Evolutionary conservation across 2,797 vertebrate species (phyloP), one percentile per base, ranked within the genome.

Genomic region (Cyclopterus lumpus): DNA sequence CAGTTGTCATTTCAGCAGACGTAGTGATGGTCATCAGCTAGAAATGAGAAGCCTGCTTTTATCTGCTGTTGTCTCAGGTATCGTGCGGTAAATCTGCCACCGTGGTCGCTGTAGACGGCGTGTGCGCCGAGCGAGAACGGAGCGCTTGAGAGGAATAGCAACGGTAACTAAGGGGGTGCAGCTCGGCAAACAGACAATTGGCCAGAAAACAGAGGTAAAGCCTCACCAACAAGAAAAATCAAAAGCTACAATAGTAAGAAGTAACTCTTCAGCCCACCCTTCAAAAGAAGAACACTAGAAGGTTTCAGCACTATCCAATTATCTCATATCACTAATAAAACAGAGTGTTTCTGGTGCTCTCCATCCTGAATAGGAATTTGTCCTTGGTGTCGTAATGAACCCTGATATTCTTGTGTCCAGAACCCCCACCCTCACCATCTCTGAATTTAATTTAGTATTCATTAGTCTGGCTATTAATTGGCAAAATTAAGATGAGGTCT

Each of bases 301-400:
- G 18, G 18, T 51, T 74, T 1, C 42, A 51, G 30, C 32, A 22
- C 58, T 62, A 59, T 71, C 58, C 34, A 77, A 76, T 67, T 61
- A 70, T 64, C 42, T 60, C 9, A 42, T 10, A 75, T 46, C 58
- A 36, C 15, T 60, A 24, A 61, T 61, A 59, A 69, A 68, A 65
- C 28, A 1, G n/a, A 8, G 24, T 4, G 26, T 1, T 65, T 73
- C 68, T 75, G 26, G 18, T 67, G 16, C 81, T 72, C 48, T 69
- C 22, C 7, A 53, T 70, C 22, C 53, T 77, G 61, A 73, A 79
- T 36, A 53, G 42, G 30, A 81, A 55, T 85, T 34, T 89, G 83
- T 83, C 86, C 88, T 91, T 89, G 82, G 58, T 78, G 30, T 67
- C 22, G 58, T 66, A 82, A 83, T 77, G 76, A 87, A 81, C 72